phyloP scores from a whole-genome alignment of 2,888 invertebrate genomes.

The Plagodis dolabraria region DNA sequence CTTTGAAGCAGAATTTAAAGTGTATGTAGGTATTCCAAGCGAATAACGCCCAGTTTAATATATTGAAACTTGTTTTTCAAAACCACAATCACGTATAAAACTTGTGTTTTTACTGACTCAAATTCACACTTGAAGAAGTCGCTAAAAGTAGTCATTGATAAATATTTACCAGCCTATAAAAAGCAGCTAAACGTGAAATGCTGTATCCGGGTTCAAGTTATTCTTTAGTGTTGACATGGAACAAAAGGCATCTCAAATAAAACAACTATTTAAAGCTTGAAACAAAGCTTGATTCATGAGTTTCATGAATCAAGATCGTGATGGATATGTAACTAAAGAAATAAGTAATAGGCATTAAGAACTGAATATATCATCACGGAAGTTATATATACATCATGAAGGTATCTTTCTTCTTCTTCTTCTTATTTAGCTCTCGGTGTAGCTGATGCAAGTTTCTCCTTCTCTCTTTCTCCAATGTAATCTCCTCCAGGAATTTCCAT shows the following conservation, averaged over 20 bases:
- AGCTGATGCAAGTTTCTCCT: too few relatives aligned
- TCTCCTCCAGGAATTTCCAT: too few relatives aligned
- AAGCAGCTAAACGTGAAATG: conserved; percentile 23
- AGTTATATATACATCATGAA: too few relatives aligned
- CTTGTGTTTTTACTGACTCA: conserved; percentile 17
- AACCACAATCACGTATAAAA: conserved; percentile 3
- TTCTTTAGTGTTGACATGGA: conserved; percentile 32
- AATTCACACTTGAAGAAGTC: conserved; percentile 14
- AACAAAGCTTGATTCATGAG: neutral
- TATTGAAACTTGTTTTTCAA: neutral
- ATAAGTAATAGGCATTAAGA: too few relatives aligned
- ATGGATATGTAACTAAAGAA: too few relatives aligned
- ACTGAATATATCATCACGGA: too few relatives aligned
- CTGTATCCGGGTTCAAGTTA: conserved; percentile 27
- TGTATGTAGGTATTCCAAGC: too few relatives aligned
- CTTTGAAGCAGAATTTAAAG: too few relatives aligned
- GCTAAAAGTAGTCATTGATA: conserved; percentile 25
- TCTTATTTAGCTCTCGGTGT: too few relatives aligned
- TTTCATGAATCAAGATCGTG: neutral
- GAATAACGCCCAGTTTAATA: too few relatives aligned
- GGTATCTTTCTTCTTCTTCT: too few relatives aligned
- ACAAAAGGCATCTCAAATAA: conserved; percentile 7
- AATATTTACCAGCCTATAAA: conserved; percentile 27
- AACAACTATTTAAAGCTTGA: neutral
- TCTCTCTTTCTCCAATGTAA: too few relatives aligned